Percentiles rank a stretch among this genome's conserved stretches.
Evolutionary conservation across 2,113 vertebrate species (phyloP).

Genomic region (Stictonetta naevosa): DNA sequence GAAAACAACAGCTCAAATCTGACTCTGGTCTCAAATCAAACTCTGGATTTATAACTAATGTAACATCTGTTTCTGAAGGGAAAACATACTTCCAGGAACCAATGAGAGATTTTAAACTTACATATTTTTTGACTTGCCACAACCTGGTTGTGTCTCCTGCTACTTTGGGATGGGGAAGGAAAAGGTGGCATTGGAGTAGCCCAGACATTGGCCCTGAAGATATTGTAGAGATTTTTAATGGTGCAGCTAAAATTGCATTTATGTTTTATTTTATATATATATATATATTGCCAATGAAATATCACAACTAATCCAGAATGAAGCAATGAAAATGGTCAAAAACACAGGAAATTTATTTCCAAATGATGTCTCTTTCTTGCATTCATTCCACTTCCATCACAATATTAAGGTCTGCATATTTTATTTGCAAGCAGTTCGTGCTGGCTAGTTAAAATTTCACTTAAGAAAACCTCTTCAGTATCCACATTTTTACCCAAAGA

Average conservation of each 20-base stretch:
- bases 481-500: not conserved
- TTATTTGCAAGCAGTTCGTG: not conserved
- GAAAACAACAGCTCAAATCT: not conserved
- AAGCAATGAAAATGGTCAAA: not conserved
- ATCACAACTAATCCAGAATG: not conserved
- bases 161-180: not conserved
- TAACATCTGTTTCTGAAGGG: not conserved
- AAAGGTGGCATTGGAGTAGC: not conserved
- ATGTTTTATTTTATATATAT: not conserved
- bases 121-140: not conserved
- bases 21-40: not conserved
- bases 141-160: fast-evolving
- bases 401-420: not conserved
- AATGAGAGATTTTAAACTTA: not conserved
- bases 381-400: not conserved
- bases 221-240: not conserved
- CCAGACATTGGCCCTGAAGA: not conserved
- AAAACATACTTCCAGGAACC: not conserved
- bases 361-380: not conserved
- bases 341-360: not conserved
- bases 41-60: not conserved
- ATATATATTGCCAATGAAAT: not conserved
- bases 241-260: not conserved
- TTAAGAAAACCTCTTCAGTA: not conserved
- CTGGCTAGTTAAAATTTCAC: not conserved